These are phyloP conservation scores for Glomeris maerens DNA, from an alignment of 1,140 invertebrate genomes.

Conservation along the genomic window DNA sequence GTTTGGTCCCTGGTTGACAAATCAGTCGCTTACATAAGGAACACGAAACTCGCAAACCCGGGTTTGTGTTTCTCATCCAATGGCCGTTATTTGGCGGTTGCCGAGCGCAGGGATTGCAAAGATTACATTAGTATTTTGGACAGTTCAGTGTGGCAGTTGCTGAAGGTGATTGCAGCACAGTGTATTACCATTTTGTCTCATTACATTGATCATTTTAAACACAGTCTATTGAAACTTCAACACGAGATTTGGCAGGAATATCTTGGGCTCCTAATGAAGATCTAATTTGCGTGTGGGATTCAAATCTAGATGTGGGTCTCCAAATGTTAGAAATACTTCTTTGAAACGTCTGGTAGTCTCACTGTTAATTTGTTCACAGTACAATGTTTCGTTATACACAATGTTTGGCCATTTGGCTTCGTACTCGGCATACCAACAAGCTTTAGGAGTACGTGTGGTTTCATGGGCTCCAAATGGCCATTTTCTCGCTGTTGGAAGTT, in stretches of 20 bases:
- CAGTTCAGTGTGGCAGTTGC: constrained; percentile 32
- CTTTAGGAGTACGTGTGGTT: constrained; percentile 30
- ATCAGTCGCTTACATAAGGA: constrained; percentile 34
- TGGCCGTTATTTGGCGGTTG: constrained; percentile 34
- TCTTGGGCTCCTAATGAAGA: constrained; percentile 31
- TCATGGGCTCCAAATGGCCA: constrained; percentile 32
- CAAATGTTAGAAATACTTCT: too few species aligned
- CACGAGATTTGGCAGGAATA: constrained; percentile 31
- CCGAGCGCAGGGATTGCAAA: constrained; percentile 35
- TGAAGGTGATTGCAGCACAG: constrained; percentile 26
- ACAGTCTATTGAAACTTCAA: constrained; percentile 33
- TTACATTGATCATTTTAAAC: constrained; percentile 11
- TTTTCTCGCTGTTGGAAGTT: constrained; percentile 31
- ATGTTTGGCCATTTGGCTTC: constrained; percentile 29
- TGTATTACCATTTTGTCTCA: not conserved
- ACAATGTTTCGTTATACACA: constrained; percentile 24
- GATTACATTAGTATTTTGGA: constrained; percentile 36
- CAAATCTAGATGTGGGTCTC: constrained; percentile 24
- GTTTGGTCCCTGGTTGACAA: constrained; percentile 37
- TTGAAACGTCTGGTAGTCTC: not conserved
- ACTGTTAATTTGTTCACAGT: constrained; percentile 1
- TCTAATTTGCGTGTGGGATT: constrained; percentile 33
- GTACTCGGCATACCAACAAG: constrained; percentile 29
- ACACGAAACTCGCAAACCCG: constrained; percentile 30
- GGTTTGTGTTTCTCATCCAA: constrained; percentile 29